A percentile compares a stretch with the other conserved stretches of the same genome.
Evolutionary conservation across 2,888 invertebrate genomes (phyloP).

Genomic region (Trachelus iudaicus): DNA sequence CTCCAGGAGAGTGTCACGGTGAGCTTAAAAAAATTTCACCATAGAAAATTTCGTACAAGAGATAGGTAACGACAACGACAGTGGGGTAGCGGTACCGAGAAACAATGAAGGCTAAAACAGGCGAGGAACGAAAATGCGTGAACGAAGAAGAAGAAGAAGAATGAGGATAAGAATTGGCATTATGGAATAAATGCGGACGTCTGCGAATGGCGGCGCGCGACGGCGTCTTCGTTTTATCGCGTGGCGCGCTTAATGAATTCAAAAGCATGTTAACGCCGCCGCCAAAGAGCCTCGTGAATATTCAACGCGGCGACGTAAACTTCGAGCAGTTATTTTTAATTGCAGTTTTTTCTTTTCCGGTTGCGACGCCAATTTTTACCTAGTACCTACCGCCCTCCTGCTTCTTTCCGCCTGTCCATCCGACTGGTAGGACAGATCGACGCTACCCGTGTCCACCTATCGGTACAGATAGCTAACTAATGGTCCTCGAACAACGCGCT

Average conservation of each 20-base stretch:
- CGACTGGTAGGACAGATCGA: no score
- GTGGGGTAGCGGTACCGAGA: slow-evolving; percentile 1
- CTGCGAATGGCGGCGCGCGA: slow-evolving; percentile 8
- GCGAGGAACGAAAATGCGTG: slow-evolving; percentile 9
- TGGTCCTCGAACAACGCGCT: no score
- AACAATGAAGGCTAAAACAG: not conserved
- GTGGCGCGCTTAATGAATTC: slow-evolving; percentile 41
- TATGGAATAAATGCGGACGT: not conserved
- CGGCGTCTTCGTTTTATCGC: slow-evolving; percentile 37
- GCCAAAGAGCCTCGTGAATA: slow-evolving; percentile 41
- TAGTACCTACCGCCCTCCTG: not conserved
- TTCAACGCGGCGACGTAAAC: slow-evolving; percentile 38
- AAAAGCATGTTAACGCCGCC: slow-evolving; percentile 41
- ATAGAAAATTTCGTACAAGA: no score
- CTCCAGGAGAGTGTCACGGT: no score
- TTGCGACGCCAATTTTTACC: slow-evolving; percentile 1
- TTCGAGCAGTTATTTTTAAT: slow-evolving; percentile 44
- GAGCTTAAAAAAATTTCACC: no score
- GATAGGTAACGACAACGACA: no score
- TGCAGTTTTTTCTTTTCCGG: slow-evolving; percentile 33
- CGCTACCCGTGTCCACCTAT: not conserved
- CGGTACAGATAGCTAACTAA: no score
- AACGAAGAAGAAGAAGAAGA: slow-evolving; percentile 8
- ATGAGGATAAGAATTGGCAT: not conserved
- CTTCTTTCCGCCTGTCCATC: no score